These are phyloP conservation scores for Ectemnius cavifrons DNA, from an alignment of 2,888 invertebrate species.

Conservation along the genomic window DNA sequence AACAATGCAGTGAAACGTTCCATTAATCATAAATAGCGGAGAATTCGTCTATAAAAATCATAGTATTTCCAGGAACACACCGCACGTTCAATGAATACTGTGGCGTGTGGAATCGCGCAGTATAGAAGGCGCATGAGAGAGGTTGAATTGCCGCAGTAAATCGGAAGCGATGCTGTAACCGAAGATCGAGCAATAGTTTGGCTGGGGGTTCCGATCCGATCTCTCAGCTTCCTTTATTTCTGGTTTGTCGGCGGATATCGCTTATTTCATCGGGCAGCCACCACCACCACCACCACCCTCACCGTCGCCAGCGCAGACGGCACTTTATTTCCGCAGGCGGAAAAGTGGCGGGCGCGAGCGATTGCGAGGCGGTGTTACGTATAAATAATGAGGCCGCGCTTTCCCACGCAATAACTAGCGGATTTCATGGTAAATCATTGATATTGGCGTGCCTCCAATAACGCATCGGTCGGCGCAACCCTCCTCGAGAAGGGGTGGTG, in stretches of 20 bases:
- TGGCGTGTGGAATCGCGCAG: too few relatives aligned
- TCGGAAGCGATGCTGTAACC: slow-evolving; percentile 33
- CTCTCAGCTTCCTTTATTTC: slow-evolving; percentile 35
- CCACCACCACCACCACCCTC: too few relatives aligned
- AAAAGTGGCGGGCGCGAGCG: slow-evolving; percentile 45
- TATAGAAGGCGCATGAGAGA: too few relatives aligned
- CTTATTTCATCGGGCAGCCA: slow-evolving; percentile 48
- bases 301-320: slow-evolving; percentile 40
- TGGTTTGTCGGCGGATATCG: slow-evolving; percentile 36
- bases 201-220: slow-evolving; percentile 46
- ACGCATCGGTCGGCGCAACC: slow-evolving; percentile 30
- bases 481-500: too few relatives aligned
- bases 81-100: too few relatives aligned
- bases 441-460: slow-evolving; percentile 65
- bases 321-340: slow-evolving; percentile 52
- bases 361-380: slow-evolving; percentile 51
- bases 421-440: slow-evolving; percentile 71
- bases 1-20: too few relatives aligned
- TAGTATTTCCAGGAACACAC: too few relatives aligned
- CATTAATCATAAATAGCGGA: too few relatives aligned
- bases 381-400: slow-evolving; percentile 68
- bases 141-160: slow-evolving; percentile 23
- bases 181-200: slow-evolving; percentile 53
- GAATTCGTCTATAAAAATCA: too few relatives aligned
- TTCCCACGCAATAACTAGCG: slow-evolving; percentile 68